Conservation (phyloP, 1,140 invertebrate genomes). For the Himalopsyche phryganea region DNA sequence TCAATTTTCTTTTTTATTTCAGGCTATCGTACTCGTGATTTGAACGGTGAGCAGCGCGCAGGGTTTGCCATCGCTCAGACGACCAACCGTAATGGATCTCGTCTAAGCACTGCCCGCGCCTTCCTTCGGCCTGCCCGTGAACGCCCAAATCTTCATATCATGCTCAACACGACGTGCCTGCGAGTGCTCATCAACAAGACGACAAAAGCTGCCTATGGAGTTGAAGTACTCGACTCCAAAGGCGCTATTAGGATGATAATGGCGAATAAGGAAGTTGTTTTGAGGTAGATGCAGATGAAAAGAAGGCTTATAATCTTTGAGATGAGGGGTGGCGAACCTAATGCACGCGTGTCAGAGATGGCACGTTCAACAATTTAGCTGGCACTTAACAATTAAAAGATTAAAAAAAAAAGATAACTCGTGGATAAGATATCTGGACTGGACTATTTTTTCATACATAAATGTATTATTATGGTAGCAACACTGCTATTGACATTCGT, state of each 20-base stretch:
- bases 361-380: too few relatives aligned
- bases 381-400: too few relatives aligned
- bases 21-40: conserved; percentile 74
- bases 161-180: conserved; percentile 62
- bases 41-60: conserved; percentile 83
- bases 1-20: too few relatives aligned
- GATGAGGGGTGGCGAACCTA: too few relatives aligned
- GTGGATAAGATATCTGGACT: too few relatives aligned
- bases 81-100: conserved; percentile 62
- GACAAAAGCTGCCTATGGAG: conserved; percentile 53
- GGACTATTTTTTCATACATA: too few relatives aligned
- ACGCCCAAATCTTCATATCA: conserved; percentile 68
- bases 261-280: conserved; percentile 64
- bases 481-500: too few relatives aligned
- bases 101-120: conserved; percentile 70
- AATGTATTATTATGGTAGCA: too few relatives aligned
- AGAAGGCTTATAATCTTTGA: too few relatives aligned
- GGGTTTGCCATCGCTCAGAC: conserved; percentile 89
- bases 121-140: conserved; percentile 78
- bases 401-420: too few relatives aligned
- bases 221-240: conserved; percentile 59
- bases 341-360: too few relatives aligned
- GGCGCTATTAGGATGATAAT: conserved; percentile 56
- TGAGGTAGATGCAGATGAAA: conserved; percentile 37
- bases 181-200: conserved; percentile 52